phyloP scores from a whole-genome alignment of 2,797 vertebrate genomes.

The Phoeniculus purpureus region DNA sequence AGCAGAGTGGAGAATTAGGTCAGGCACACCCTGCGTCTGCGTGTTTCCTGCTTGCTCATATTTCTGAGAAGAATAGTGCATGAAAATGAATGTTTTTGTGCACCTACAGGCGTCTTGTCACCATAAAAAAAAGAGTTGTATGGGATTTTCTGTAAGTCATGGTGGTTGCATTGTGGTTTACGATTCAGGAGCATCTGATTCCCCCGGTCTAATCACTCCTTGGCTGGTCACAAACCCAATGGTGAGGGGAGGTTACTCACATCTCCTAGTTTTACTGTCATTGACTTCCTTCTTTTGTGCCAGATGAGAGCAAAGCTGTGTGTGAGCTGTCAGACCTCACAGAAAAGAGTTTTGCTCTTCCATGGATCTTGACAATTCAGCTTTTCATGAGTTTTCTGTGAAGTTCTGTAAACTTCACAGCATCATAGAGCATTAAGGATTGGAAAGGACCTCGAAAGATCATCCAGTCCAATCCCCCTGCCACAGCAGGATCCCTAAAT shows the following conservation, averaged over 20 bases:
- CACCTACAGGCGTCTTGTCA: constrained; percentile 33
- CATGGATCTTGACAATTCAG: not conserved
- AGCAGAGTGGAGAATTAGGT: constrained; percentile 9
- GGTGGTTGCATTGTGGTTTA: not conserved
- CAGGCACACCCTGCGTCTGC: constrained; percentile 23
- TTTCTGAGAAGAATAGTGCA: constrained; percentile 30
- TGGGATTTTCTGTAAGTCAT: not conserved
- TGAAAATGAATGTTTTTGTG: not conserved
- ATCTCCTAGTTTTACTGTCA: not conserved
- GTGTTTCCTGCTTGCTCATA: constrained; percentile 51
- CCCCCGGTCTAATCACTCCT: not conserved
- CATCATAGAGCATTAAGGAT: no score
- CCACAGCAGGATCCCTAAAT: no score
- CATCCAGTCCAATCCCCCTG: no score
- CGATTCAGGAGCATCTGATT: not conserved
- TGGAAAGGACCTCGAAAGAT: no score
- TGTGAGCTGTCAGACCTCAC: not conserved
- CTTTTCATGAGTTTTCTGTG: not conserved
- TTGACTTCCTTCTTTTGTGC: not conserved
- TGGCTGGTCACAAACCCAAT: rapidly evolving
- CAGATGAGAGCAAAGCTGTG: not conserved
- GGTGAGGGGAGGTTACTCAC: not conserved
- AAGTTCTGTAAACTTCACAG: not conserved
- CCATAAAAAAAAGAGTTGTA: constrained; percentile 24
- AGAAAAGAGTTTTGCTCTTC: not conserved